Percentiles rank a stretch among this genome's conserved stretches.
Evolutionary conservation across 2,113 vertebrate species (phyloP).

Genomic region (Thermophis baileyi): DNA sequence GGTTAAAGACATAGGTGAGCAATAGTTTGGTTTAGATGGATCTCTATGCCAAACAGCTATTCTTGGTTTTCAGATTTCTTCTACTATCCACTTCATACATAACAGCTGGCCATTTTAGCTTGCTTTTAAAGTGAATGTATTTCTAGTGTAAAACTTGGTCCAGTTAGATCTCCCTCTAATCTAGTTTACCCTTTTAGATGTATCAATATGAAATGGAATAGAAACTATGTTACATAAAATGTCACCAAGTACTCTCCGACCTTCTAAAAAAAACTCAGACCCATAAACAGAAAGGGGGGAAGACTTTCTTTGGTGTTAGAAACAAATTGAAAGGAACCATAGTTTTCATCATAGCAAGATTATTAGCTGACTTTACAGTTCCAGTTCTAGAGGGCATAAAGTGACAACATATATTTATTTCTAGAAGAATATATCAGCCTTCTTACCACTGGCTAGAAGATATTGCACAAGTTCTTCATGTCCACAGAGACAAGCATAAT

Average conservation of each 20-base stretch:
- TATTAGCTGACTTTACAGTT: neutral
- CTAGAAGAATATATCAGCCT: neutral
- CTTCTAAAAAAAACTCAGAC: neutral
- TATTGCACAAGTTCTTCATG: constrained; percentile 94
- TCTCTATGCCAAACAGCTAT: neutral
- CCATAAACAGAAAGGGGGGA: neutral
- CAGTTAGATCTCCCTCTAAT: neutral
- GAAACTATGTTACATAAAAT: neutral
- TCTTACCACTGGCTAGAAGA: constrained; percentile 91
- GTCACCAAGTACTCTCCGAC: neutral
- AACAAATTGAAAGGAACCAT: neutral
- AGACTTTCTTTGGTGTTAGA: neutral
- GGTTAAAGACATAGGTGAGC: neutral
- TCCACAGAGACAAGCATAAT: constrained; percentile 95
- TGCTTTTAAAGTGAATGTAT: neutral
- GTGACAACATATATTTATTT: neutral
- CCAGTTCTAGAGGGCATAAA: neutral
- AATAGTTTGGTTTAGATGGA: neutral
- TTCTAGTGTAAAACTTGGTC: neutral
- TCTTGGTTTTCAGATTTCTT: neutral
- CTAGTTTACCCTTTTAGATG: neutral
- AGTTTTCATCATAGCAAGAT: constrained; percentile 10
- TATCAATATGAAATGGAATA: neutral
- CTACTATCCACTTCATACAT: neutral
- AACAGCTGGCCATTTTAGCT: neutral